A percentile compares a stretch with the other conserved stretches of the same genome.
Conservation (phyloP, 2,888 invertebrate species). For the Hofmannophila pseudospretella region DNA sequence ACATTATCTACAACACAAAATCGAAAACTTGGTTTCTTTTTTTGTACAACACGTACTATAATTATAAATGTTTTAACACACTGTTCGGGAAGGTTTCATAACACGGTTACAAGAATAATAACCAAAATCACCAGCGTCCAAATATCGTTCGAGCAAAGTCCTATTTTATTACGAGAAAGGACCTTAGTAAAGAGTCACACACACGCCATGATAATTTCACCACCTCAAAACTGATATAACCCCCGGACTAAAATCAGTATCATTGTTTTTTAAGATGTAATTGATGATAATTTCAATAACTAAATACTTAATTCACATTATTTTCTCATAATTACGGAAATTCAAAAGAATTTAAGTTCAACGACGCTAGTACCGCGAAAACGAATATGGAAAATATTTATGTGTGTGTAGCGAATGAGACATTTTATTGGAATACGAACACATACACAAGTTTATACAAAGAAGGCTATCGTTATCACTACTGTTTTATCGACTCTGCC, state of each 20-base stretch:
- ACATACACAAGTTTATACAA: conserved; percentile 25
- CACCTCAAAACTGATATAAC: conserved; percentile 21
- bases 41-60: conserved; percentile 30
- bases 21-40: conserved; percentile 16
- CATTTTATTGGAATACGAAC: conserved; percentile 17
- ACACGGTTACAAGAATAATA: conserved; percentile 44
- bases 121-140: conserved; percentile 38
- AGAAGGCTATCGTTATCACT: conserved; percentile 22
- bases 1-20: conserved; percentile 26
- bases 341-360: conserved; percentile 53
- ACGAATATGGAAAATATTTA: conserved; percentile 38
- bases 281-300: conserved; percentile 25
- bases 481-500: conserved; percentile 30
- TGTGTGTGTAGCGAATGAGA: conserved; percentile 27
- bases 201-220: conserved; percentile 63
- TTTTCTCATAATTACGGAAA: conserved; percentile 24
- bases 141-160: conserved; percentile 52
- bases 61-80: conserved; percentile 23
- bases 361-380: conserved; percentile 63
- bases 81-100: conserved; percentile 27
- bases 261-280: conserved; percentile 17
- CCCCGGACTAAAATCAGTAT: conserved; percentile 17
- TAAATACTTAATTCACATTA: conserved; percentile 25
- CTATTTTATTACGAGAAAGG: conserved; percentile 60
- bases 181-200: conserved; percentile 48